Evolutionary conservation across 64 coral and sea anemone genomes (phyloP).

Genomic region (Pachyseris speciosa): DNA sequence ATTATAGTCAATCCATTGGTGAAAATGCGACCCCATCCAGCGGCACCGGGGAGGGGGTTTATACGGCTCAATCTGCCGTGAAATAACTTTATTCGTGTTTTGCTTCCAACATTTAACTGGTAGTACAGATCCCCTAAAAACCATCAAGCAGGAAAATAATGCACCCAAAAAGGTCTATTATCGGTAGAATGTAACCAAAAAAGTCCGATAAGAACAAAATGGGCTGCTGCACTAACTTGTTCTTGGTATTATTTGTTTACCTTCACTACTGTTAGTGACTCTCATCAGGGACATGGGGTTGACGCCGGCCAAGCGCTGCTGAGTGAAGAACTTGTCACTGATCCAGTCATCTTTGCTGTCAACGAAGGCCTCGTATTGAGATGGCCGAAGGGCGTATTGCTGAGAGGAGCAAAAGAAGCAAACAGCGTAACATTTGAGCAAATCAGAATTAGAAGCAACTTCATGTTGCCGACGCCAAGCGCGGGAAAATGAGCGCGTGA

Average conservation of each 20-base stretch:
- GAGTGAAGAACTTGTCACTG: conserved; percentile 44
- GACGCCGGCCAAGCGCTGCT: conserved; percentile 47
- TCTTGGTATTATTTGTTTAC: background rate
- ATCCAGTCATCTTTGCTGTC: conserved; percentile 43
- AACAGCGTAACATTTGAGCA: background rate
- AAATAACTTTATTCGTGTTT: background rate
- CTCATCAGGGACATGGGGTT: conserved; percentile 53
- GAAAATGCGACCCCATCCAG: too few relatives aligned
- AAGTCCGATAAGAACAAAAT: background rate
- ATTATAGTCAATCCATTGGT: too few relatives aligned
- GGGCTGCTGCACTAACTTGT: background rate
- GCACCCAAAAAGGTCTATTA: background rate
- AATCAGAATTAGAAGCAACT: too few relatives aligned
- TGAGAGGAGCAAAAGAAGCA: background rate
- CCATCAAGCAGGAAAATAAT: background rate
- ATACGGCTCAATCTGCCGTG: too few relatives aligned
- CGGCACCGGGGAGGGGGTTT: too few relatives aligned
- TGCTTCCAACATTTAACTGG: background rate
- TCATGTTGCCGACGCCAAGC: too few relatives aligned
- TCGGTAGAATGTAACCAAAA: background rate
- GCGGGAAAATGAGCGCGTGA: too few relatives aligned
- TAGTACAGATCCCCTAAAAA: background rate
- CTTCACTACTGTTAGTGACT: conserved; percentile 16
- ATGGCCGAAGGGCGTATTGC: background rate
- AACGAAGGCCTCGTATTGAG: conserved; percentile 25